Base-by-base conservation (phyloP, 2,113 vertebrate genomes). In the Pterocles orientalis region DNA sequence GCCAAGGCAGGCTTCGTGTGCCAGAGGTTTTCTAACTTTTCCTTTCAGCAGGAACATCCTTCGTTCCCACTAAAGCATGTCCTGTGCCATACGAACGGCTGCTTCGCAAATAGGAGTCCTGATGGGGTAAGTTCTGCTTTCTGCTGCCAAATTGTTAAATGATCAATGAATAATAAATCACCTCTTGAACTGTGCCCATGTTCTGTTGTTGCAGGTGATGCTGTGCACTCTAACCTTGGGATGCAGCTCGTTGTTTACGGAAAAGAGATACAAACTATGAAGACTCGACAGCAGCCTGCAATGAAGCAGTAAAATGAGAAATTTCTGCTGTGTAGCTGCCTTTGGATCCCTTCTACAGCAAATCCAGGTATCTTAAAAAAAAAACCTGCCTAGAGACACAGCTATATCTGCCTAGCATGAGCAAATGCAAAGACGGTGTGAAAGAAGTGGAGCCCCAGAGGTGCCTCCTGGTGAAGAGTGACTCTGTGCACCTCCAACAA, bases 121-220 rank as follows among this genome's bases (percentile, higher is more conserved):
- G 70, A 41, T 6, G 71, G 85, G 39, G 4, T 34, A 73, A 79
- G 54, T 82, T 86, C 88, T 65, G 57, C 69, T 90, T 85, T 66
- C 78, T 51, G n/a, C 24, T 69, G 90, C 92, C 96, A 94, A 72
- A 90, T 72, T 81, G 73, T 47, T 91, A 94, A 93, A 92, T 93
- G 92, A 88, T 61, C 77, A 79, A 88, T 84, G 86, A 95, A 88
- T 84, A 92, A 94, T 71, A 93, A 91, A 95, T 92, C 57, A 24
- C 26, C 34, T 66, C 76, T 45, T 88, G 79, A 95, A 45, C 72
- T 57, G 51, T 62, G 71, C 88, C 39, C 28, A 0, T 26, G 34
- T 47, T 83, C 26, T 84, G 36, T 21, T 86, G 60, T 18, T 66
- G 53, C 31, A 65, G 56, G 69, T 50, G 80, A 47, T 71, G 12